Conservation (phyloP, 2,113 vertebrate genomes). For the Atlantisia rogersi region DNA sequence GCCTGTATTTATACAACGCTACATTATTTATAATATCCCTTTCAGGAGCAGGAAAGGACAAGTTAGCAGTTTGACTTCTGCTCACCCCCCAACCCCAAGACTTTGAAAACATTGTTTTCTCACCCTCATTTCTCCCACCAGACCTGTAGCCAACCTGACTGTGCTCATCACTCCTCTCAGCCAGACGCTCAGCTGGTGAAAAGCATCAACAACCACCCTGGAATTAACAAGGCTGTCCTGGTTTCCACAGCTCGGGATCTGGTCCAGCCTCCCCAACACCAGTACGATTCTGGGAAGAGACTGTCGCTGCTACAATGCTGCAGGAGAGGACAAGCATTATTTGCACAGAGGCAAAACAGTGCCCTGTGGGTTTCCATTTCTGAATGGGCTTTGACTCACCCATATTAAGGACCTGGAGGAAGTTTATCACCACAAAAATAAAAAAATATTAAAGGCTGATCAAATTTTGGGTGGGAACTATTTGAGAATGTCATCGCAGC, state of each 20-base stretch:
- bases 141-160: background rate
- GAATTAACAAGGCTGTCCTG: background rate
- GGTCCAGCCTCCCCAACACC: background rate
- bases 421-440: background rate
- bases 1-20: conserved; percentile 33
- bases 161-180: background rate
- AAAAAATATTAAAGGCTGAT: conserved; percentile 8
- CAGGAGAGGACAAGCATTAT: background rate
- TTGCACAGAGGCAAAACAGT: background rate
- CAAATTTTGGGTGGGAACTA: conserved; percentile 20
- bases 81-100: background rate
- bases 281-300: background rate
- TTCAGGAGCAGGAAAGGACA: conserved; percentile 8
- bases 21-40: conserved; percentile 42
- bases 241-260: background rate
- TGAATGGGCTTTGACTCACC: background rate
- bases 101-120: conserved; percentile 29
- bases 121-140: background rate
- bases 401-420: background rate
- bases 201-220: background rate
- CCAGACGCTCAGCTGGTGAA: background rate
- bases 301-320: background rate
- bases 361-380: background rate
- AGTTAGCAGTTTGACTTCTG: background rate
- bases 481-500: conserved; percentile 28